Evolutionary conservation across 2,888 invertebrate genomes (phyloP).

Genomic region (Abrostola triplasia): DNA sequence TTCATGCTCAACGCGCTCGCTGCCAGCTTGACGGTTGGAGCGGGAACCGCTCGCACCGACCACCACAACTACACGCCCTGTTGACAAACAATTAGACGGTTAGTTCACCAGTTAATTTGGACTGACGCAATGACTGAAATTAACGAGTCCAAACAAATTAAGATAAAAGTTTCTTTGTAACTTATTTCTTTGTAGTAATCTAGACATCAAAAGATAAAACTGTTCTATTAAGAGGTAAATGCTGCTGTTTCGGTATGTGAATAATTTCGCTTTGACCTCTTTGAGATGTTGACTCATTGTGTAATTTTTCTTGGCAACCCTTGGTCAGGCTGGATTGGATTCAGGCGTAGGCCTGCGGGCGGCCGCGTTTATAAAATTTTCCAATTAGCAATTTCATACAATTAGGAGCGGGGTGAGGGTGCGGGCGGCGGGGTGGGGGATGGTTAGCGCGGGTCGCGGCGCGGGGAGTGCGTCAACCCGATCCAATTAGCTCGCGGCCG

Average conservation of each 20-base stretch:
- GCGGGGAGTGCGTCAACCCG: conserved; percentile 85
- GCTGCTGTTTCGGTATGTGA: conserved; percentile 16
- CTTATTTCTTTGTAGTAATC: too few relatives aligned
- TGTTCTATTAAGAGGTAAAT: conserved; percentile 9
- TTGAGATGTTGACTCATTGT: conserved; percentile 66
- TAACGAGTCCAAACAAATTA: neutral
- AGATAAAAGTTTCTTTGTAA: neutral
- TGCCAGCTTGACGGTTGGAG: conserved; percentile 94
- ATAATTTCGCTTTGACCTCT: conserved; percentile 44
- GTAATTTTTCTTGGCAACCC: conserved; percentile 68
- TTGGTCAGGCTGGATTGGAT: conserved; percentile 66
- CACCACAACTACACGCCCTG: conserved; percentile 88
- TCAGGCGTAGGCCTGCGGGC: conserved; percentile 79
- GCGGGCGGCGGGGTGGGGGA: conserved; percentile 64
- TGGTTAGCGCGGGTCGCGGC: conserved; percentile 66
- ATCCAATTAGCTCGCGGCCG: conserved; percentile 88
- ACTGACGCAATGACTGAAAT: neutral
- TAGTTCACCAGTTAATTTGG: neutral
- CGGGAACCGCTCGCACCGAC: conserved; percentile 84
- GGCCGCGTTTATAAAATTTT: conserved; percentile 88
- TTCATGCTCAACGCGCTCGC: conserved; percentile 96
- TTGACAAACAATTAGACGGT: conserved; percentile 54
- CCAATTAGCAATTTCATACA: conserved; percentile 89
- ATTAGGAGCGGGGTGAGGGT: conserved; percentile 80
- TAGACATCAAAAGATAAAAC: conserved; percentile 26